Conservation (phyloP, 2,113 vertebrate species). For the Odobenus rosmarus region DNA sequence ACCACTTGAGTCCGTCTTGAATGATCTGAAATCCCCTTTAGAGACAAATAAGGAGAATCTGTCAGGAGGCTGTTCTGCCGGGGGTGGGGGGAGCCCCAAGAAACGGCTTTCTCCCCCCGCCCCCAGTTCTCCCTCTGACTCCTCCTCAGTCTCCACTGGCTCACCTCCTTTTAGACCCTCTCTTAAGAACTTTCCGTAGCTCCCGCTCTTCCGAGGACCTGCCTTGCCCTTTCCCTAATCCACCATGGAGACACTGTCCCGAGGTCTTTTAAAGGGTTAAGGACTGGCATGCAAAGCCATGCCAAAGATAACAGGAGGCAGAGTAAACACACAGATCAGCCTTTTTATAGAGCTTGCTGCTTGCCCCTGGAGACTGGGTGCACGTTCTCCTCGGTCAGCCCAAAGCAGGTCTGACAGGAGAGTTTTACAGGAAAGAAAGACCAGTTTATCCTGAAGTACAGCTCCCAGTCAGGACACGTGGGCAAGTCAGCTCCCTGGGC, state of each 20-base stretch:
- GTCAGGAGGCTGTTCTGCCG: background rate
- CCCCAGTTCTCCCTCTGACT: background rate
- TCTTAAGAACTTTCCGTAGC: background rate
- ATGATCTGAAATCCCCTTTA: constrained; percentile 81
- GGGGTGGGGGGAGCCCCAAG: background rate
- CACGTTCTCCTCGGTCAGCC: background rate
- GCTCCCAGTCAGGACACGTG: background rate
- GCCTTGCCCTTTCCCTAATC: background rate
- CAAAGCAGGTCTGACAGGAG: background rate
- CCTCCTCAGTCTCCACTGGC: background rate
- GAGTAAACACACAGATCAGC: constrained; percentile 38
- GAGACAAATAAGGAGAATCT: constrained; percentile 86
- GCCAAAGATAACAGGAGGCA: constrained; percentile 65
- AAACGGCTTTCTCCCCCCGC: background rate
- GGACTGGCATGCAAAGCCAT: constrained; percentile 9
- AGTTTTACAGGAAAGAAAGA: background rate
- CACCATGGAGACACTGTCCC: background rate
- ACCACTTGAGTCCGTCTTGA: constrained; percentile 86
- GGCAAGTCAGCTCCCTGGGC: background rate
- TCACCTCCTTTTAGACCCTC: background rate
- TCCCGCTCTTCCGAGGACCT: background rate
- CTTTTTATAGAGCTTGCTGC: constrained; percentile 64
- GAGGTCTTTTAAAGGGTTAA: constrained; percentile 49
- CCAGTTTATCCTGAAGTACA: no score
- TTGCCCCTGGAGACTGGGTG: background rate